Base-by-base conservation (phyloP, 2,113 vertebrate genomes). In the Plecturocebus donacophilus region DNA sequence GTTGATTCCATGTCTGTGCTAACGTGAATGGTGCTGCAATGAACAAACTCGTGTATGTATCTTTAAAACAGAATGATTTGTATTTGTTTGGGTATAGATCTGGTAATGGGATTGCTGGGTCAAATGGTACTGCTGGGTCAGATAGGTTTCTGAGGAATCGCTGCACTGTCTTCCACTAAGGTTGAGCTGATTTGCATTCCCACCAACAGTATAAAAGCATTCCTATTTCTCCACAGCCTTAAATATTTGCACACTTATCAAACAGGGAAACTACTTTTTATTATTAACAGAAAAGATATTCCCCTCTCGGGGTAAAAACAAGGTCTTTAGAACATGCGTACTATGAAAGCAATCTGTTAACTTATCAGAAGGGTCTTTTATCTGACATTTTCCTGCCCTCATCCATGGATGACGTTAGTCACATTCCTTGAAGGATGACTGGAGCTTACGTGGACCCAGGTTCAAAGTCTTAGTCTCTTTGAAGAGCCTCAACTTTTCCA, bases 381-480 rank as follows among this genome's bases (percentile, higher is more conserved):
- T 4, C 6, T 12, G 52, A 23, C 42, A 6, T 40, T n/a, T 77
- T 45, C 56, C 83, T 27, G 83, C 70, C 64, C n/a, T 64, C 16
- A 0, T 4, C 1, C 0, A 12, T 12, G 14, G 58, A 9, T 54
- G 47, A 90, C 20, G 3, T 42, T 10, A 38, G 25, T 40, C 87
- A 3, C 30, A 1, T 40, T 89, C 79, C 38, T n/a, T 38, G 9
- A 11, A 73, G 84, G 47, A 52, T 54, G 58, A 30, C 68, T 27
- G 40, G 12, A 0, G 35, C 40, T 30, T n/a, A 12, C 20, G 35
- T n/a, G n/a, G 52, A 27, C 75, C 93, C 76, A 5, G n/a, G 83
- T 70, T 91, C 90, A 25, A 68, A 93, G 68, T 86, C 95, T 86
- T 0, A 0, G 35, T 16, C 0, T 9, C 17, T 7, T 1, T 20